Percentiles rank a stretch among this genome's conserved stretches.
phyloP scores from a whole-genome alignment of 2,113 vertebrate species.

The Oxyura jamaicensis region DNA sequence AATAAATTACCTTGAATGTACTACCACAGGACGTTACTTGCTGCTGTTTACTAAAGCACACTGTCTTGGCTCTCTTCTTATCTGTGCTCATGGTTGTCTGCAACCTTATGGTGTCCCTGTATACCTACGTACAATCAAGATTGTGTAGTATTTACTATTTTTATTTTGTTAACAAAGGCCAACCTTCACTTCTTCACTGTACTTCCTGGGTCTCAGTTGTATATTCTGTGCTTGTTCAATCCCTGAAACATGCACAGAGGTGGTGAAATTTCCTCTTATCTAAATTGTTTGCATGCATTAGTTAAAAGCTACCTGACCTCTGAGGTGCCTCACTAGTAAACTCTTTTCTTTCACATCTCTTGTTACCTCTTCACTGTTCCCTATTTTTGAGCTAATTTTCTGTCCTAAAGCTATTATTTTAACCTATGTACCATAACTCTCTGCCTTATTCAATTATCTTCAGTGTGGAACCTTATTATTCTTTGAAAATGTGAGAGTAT shows the following conservation, averaged over 20 bases:
- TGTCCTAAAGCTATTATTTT: slow-evolving; percentile 52
- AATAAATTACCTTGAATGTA: background rate
- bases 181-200: background rate
- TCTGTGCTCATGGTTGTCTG: fast-evolving
- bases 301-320: slow-evolving; percentile 42
- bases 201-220: background rate
- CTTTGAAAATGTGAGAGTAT: background rate
- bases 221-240: background rate
- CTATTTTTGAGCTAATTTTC: slow-evolving; percentile 40
- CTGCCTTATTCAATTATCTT: slow-evolving; percentile 59
- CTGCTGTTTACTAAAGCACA: background rate
- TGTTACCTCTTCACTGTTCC: slow-evolving; percentile 22
- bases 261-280: slow-evolving; percentile 1
- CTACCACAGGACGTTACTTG: background rate
- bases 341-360: background rate
- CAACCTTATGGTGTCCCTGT: background rate
- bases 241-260: background rate
- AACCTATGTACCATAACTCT: slow-evolving; percentile 14
- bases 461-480: slow-evolving; percentile 44
- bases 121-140: background rate
- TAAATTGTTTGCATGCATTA: slow-evolving; percentile 16
- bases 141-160: background rate
- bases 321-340: background rate
- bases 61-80: background rate
- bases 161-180: background rate